phyloP scores from a whole-genome alignment of 1,140 invertebrate genomes.

The Druon quercuslanigerum region DNA sequence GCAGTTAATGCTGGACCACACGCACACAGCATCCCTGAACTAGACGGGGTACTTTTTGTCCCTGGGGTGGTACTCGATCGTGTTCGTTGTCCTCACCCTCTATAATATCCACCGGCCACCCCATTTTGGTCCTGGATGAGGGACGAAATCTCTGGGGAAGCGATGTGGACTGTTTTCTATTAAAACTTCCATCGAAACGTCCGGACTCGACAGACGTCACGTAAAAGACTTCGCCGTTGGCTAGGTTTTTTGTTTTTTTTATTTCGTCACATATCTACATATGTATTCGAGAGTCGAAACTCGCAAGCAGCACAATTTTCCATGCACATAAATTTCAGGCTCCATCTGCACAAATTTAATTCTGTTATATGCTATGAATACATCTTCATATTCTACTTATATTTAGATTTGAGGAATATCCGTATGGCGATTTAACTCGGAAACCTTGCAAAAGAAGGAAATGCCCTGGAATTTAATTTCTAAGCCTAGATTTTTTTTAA shows the following conservation, averaged over 20 bases:
- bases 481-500: no score
- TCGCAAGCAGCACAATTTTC: slow-evolving; percentile 8
- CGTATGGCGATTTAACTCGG: no score
- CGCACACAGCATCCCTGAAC: slow-evolving; percentile 21
- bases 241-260: slow-evolving; percentile 27
- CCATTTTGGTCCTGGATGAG: background rate
- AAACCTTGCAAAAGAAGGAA: no score
- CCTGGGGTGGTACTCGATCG: background rate
- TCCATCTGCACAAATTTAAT: slow-evolving; percentile 25
- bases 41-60: slow-evolving; percentile 19
- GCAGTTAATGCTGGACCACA: slow-evolving; percentile 8
- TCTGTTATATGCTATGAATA: slow-evolving; percentile 20
- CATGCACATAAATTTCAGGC: slow-evolving; percentile 29
- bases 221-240: slow-evolving; percentile 16
- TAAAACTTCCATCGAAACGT: slow-evolving; percentile 29
- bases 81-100: background rate
- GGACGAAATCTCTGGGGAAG: slow-evolving; percentile 22
- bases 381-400: background rate
- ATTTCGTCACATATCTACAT: background rate
- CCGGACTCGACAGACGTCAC: slow-evolving; percentile 17
- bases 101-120: background rate
- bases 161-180: slow-evolving; percentile 18
- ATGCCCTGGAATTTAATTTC: no score
- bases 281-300: slow-evolving; percentile 9
- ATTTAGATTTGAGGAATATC: background rate